Conservation (phyloP, 2,797 vertebrate species). For the Delichon dasypus region DNA sequence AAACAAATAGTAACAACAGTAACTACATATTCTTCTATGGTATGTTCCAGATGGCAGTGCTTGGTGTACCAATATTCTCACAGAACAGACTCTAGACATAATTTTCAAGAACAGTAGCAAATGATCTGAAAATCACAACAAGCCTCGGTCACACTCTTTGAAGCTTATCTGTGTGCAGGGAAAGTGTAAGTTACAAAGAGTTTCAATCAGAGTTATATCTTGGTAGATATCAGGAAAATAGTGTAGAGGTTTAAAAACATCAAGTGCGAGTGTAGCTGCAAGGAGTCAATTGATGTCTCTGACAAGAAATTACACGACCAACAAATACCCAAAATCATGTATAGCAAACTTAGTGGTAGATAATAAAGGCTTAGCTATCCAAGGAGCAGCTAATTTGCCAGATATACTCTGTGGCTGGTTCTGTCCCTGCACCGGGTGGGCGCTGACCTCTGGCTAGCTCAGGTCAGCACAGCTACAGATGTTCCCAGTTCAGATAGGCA, state of each 20-base stretch:
- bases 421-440: too few species aligned
- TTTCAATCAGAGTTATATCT: slow-evolving; percentile 27
- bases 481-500: too few species aligned
- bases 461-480: too few species aligned
- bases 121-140: slow-evolving; percentile 4
- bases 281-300: slow-evolving; percentile 21
- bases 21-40: background rate
- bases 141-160: background rate
- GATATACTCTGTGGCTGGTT: too few species aligned
- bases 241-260: slow-evolving; percentile 13
- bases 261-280: slow-evolving; percentile 7
- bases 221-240: background rate
- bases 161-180: background rate
- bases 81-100: background rate
- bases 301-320: slow-evolving; percentile 30
- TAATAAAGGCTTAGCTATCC: slow-evolving; percentile 15
- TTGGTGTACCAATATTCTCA: background rate
- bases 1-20: background rate
- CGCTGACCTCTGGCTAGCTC: too few species aligned
- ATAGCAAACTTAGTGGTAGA: background rate
- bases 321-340: slow-evolving; percentile 39
- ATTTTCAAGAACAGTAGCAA: background rate
- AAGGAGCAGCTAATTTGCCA: slow-evolving; percentile 35
- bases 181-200: background rate
- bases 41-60: background rate